phyloP scores from a whole-genome alignment of 1,140 invertebrate species.

The Pseudomyrmex cubaensis region DNA sequence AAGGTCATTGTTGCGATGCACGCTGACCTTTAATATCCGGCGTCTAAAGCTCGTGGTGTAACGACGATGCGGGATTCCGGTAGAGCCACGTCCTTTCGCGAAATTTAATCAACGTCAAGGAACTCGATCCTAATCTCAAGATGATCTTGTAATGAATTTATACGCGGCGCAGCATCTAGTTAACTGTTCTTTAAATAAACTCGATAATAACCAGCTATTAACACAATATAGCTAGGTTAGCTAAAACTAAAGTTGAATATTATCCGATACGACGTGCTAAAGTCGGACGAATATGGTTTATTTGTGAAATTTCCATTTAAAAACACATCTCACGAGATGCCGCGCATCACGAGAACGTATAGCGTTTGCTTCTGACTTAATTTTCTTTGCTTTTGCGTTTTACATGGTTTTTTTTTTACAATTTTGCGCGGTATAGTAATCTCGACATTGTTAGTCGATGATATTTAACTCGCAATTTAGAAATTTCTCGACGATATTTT shows the following conservation, averaged over 20 bases:
- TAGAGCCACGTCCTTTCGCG: conserved; percentile 10
- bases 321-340: too few relatives aligned
- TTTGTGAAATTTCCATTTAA: not conserved
- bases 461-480: conserved; percentile 25
- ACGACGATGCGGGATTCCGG: conserved; percentile 18
- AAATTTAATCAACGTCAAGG: conserved; percentile 50
- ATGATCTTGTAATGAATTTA: conserved; percentile 50
- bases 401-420: not conserved
- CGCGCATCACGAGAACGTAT: too few relatives aligned
- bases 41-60: conserved; percentile 6
- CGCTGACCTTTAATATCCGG: conserved; percentile 59
- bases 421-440: not conserved
- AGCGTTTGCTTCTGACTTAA: too few relatives aligned
- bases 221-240: not conserved
- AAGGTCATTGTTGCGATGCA: conserved; percentile 55
- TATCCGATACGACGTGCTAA: not conserved
- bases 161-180: not conserved
- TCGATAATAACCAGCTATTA: not conserved
- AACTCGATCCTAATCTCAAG: conserved; percentile 43
- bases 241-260: not conserved
- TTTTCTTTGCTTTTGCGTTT: not conserved
- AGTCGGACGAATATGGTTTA: not conserved
- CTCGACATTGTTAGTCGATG: not conserved
- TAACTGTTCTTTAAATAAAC: conserved; percentile 39
- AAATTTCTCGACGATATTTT: conserved; percentile 8